Percentiles rank a stretch among this genome's conserved stretches.
These are phyloP conservation scores for Sussaba pulchella DNA, from an alignment of 2,888 invertebrate genomes.

Conservation along the genomic window DNA sequence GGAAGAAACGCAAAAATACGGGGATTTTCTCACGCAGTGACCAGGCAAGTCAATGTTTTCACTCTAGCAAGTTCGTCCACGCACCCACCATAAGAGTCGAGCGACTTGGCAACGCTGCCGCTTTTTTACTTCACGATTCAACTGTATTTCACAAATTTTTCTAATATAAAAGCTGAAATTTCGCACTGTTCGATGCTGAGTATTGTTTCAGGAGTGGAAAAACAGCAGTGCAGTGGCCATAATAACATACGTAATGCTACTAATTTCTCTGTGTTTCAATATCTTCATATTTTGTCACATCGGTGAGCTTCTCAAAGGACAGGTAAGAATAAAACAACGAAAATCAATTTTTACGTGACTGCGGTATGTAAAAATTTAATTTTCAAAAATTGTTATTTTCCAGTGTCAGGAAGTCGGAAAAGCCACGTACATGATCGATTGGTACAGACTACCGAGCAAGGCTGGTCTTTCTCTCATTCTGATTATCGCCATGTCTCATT, in stretches of 20 bases:
- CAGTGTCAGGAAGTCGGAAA: constrained; percentile 55
- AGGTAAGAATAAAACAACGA: constrained; percentile 67
- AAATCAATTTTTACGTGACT: neutral
- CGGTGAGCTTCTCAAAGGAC: constrained; percentile 75
- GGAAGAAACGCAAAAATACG: too few species aligned
- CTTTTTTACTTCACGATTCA: too few species aligned
- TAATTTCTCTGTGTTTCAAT: constrained; percentile 57
- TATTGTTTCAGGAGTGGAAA: constrained; percentile 47
- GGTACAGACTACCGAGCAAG: constrained; percentile 63
- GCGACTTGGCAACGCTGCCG: too few species aligned
- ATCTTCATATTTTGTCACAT: constrained; percentile 62
- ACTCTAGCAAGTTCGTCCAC: too few species aligned
- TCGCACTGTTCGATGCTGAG: neutral
- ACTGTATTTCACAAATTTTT: too few species aligned
- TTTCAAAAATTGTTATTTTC: constrained; percentile 16
- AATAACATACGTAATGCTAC: constrained; percentile 51
- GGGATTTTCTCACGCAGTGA: too few species aligned
- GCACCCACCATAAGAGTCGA: too few species aligned
- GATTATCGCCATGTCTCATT: constrained; percentile 56
- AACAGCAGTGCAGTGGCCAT: constrained; percentile 39
- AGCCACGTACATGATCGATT: constrained; percentile 58
- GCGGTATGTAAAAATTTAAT: neutral
- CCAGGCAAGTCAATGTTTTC: too few species aligned
- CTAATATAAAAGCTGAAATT: too few species aligned
- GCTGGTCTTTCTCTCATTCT: constrained; percentile 51